These are phyloP conservation scores for Stomatorhinus walkeri DNA, from an alignment of 2,797 vertebrate species.

Conservation along the genomic window DNA sequence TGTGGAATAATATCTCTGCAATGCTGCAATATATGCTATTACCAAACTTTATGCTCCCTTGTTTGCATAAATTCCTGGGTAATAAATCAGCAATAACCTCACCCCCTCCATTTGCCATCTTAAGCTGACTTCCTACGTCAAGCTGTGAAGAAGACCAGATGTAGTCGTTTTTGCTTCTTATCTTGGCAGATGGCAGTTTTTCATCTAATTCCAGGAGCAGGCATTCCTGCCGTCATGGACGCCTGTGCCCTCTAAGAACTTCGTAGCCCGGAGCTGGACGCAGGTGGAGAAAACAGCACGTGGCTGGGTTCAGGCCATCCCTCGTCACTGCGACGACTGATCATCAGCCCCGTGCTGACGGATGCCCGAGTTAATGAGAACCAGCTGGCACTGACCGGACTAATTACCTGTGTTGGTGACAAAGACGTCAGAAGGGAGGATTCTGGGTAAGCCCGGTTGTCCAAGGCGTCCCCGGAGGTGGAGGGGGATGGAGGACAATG, in stretches of 20 bases:
- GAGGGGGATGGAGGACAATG: background rate
- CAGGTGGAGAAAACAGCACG: background rate
- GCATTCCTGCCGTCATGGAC: conserved; percentile 2
- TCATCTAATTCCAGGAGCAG: conserved; percentile 26
- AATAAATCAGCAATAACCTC: conserved; percentile 35
- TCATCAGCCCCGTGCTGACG: background rate
- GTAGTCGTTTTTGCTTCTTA: conserved; percentile 15
- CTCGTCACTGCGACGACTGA: background rate
- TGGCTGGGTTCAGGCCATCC: background rate
- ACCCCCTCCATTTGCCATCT: conserved; percentile 30
- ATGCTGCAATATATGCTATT: background rate
- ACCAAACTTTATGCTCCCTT: background rate
- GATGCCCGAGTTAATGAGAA: background rate
- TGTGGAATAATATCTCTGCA: background rate
- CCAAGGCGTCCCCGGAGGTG: background rate
- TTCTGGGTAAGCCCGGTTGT: background rate
- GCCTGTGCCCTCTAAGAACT: background rate
- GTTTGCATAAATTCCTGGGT: conserved; percentile 28
- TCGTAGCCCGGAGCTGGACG: background rate
- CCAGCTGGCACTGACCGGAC: background rate
- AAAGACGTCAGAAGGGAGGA: background rate
- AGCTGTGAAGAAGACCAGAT: conserved; percentile 31
- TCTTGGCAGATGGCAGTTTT: conserved; percentile 22
- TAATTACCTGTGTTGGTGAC: background rate
- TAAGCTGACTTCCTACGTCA: conserved; percentile 37